A percentile compares a stretch with the other conserved stretches of the same genome.
These are phyloP conservation scores for Fissipunctia ypsillon DNA, from an alignment of 2,888 invertebrate genomes.

Conservation along the genomic window DNA sequence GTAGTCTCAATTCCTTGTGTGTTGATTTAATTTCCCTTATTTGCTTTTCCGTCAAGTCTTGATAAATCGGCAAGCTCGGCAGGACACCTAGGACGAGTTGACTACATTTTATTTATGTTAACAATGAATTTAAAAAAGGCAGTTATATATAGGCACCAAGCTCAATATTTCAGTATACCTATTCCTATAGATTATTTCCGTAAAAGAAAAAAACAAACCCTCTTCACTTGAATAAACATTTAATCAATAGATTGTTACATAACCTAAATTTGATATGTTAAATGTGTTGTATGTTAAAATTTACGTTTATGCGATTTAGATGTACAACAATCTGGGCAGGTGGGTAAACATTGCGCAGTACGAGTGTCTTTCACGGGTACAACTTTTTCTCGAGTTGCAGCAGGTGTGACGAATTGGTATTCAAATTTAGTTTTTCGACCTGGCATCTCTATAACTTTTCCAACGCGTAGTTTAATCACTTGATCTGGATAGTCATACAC, in stretches of 20 bases:
- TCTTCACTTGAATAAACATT: slow-evolving; percentile 54
- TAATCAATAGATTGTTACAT: slow-evolving; percentile 54
- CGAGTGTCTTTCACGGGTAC: slow-evolving; percentile 81
- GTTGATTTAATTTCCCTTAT: slow-evolving; percentile 66
- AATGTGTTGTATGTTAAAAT: too few species aligned
- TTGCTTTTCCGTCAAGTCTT: slow-evolving; percentile 77
- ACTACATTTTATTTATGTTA: slow-evolving; percentile 73
- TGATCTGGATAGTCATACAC: slow-evolving; percentile 82
- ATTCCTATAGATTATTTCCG: slow-evolving; percentile 14
- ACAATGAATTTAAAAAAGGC: slow-evolving; percentile 31
- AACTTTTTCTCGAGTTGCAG: slow-evolving; percentile 71
- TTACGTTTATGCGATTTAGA: slow-evolving; percentile 60
- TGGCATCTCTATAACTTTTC: slow-evolving; percentile 83
- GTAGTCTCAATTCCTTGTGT: slow-evolving; percentile 57
- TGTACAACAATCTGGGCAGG: slow-evolving; percentile 74
- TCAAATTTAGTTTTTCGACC: slow-evolving; percentile 85
- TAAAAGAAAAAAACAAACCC: slow-evolving; percentile 46
- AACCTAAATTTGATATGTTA: slow-evolving; percentile 39
- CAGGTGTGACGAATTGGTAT: slow-evolving; percentile 86
- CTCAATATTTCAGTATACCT: slow-evolving; percentile 40
- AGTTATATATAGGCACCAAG: slow-evolving; percentile 44
- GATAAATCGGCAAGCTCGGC: slow-evolving; percentile 77
- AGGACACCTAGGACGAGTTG: slow-evolving; percentile 84
- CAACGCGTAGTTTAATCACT: slow-evolving; percentile 85
- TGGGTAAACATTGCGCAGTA: slow-evolving; percentile 81